phyloP scores from a whole-genome alignment of 2,888 invertebrate genomes.

The Leptinotarsa peninsularis region DNA sequence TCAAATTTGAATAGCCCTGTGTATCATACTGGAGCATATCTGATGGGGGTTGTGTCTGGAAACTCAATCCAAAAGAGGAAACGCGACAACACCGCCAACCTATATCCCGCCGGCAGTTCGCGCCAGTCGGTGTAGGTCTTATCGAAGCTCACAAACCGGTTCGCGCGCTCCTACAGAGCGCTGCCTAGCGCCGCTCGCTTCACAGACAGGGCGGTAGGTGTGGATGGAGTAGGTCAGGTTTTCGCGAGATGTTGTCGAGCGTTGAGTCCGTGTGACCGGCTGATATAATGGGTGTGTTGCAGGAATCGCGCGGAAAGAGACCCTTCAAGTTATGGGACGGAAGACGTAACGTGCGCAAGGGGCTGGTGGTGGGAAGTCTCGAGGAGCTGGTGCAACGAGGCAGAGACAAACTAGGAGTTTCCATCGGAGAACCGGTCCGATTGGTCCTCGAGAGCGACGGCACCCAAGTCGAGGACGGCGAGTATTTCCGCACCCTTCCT shows the following conservation, averaged over 20 bases:
- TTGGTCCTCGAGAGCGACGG: conserved; percentile 96
- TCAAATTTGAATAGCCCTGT: too few species aligned
- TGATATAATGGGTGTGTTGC: conserved; percentile 65
- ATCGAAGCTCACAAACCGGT: conserved; percentile 39
- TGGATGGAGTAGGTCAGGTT: conserved; percentile 62
- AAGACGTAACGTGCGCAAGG: conserved; percentile 92
- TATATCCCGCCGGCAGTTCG: conserved; percentile 45
- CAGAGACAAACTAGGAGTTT: conserved; percentile 90
- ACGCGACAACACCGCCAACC: conserved; percentile 44
- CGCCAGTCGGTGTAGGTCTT: neutral
- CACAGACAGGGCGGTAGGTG: conserved; percentile 53
- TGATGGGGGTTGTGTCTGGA: neutral
- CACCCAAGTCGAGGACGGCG: conserved; percentile 96
- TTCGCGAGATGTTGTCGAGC: conserved; percentile 56
- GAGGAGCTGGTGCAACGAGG: conserved; percentile 80
- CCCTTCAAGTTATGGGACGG: conserved; percentile 98
- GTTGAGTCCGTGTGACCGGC: conserved; percentile 37
- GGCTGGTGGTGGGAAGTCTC: conserved; percentile 90
- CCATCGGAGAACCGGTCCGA: conserved; percentile 86
- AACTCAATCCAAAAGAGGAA: neutral
- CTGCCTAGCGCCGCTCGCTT: conserved; percentile 37
- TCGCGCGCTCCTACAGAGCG: conserved; percentile 49
- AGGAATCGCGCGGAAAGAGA: conserved; percentile 96
- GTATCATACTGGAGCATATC: too few species aligned
- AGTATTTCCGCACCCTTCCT: conserved; percentile 93